Percentiles rank a stretch among this genome's conserved stretches.
phyloP scores from a whole-genome alignment of 64 coral and sea anemone genomes.

The Montipora capricornis region DNA sequence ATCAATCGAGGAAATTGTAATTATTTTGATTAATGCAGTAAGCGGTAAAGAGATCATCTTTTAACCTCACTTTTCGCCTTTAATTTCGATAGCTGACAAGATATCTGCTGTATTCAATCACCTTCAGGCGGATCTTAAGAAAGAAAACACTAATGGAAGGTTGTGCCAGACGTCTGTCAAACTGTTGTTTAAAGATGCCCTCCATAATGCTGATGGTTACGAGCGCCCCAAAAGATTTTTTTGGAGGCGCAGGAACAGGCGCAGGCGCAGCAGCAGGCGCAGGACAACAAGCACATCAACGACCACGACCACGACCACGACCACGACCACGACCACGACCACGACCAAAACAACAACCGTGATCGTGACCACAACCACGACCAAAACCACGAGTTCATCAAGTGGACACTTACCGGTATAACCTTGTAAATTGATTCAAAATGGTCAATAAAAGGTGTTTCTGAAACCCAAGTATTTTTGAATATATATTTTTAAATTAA shows the following conservation, averaged over 20 bases:
- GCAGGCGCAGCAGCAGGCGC: neutral
- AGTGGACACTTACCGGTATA: too few species aligned
- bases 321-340: neutral
- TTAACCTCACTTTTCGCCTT: neutral
- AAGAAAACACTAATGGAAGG: neutral
- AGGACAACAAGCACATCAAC: too few species aligned
- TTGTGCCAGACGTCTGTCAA: neutral
- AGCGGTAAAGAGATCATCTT: neutral
- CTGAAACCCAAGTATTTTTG: too few species aligned
- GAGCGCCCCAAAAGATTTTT: neutral
- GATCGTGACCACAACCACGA: too few species aligned
- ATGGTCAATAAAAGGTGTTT: too few species aligned
- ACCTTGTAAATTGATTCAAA: too few species aligned
- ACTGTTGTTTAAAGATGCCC: neutral
- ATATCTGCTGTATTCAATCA: neutral
- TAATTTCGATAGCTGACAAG: neutral
- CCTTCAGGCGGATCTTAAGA: neutral
- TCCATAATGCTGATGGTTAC: neutral
- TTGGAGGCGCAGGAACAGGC: too few species aligned
- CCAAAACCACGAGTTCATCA: too few species aligned
- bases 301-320: neutral
- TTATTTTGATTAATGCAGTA: too few species aligned
- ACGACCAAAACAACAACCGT: neutral
- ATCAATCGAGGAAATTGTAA: too few species aligned
- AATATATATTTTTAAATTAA: too few species aligned